Base-by-base conservation (phyloP, 2,797 vertebrate species). In the Saxicola maurus region DNA sequence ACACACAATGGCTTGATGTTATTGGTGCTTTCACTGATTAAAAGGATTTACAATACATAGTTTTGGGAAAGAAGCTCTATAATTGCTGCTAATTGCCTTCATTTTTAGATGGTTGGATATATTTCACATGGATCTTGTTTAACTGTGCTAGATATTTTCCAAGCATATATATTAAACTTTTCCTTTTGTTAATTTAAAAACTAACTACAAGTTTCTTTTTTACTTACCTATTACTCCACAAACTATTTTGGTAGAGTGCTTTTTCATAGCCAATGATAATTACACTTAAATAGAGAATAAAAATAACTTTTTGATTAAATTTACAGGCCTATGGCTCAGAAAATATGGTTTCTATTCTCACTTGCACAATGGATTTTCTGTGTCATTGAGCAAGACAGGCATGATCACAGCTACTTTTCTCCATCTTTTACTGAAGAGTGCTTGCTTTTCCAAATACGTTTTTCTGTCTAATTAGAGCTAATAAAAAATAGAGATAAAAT, bases 61-160 rank as follows among this genome's bases (percentile, higher is more conserved):
- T 94, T 95, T 93, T 94, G 90, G 91, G 79, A 93, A 94, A 90
- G 89, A 89, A 92, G 67, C 55, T 83, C 48, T 75, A 78, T 94
- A 95, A 95, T 93, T 95, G 90, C 89, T 93, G 91, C 94, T 95
- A 95, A 94, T 95, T 95, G 94, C 75, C 84, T 89, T 91, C 75
- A 89, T 91, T 95, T 95, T 94, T 78, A 87, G 82, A 81, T 20
- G 13, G 79, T 81, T 94, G 82, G 76, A 89, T 90, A 75, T 91
- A 81, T 95, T 95, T 94, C 91, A 92, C 79, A 89, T 93, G 73
- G n/a, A 49, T 87, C 51, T 72, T 66, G 17, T 94, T 89, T 87
- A 85, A 93, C 62, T 38, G 38, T 69, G 73, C 27, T 87, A 90
- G 40, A 68, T 77, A 49, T 92, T 94, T 91, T 90, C 66, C 66